phyloP scores from a whole-genome alignment of 1,140 invertebrate species.

The Drosophila littoralis region DNA sequence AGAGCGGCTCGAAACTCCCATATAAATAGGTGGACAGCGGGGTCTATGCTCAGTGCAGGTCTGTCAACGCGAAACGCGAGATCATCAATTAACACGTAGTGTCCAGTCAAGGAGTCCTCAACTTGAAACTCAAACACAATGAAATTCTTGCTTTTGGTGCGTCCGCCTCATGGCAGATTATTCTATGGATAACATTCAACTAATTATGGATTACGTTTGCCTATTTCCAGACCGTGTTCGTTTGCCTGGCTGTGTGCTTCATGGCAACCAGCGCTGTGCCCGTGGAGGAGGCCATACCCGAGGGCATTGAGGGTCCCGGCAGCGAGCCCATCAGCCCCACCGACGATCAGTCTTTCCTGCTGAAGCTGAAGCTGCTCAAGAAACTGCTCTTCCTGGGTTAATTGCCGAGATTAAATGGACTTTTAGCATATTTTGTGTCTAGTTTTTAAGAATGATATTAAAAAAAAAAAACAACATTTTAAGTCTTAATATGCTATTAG shows the following conservation, averaged over 20 bases:
- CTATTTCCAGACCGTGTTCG: constrained; percentile 63
- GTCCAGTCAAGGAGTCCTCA: constrained; percentile 1
- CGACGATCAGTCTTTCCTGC: constrained; percentile 73
- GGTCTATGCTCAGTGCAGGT: constrained; percentile 66
- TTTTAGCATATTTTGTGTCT: constrained; percentile 53
- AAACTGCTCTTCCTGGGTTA: constrained; percentile 78
- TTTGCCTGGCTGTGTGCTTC: constrained; percentile 71
- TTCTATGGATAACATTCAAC: constrained; percentile 18
- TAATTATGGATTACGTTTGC: constrained; percentile 31
- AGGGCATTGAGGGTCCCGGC: constrained; percentile 73
- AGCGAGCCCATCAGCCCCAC: constrained; percentile 62
- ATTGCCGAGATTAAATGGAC: constrained; percentile 12
- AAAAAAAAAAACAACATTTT: not conserved
- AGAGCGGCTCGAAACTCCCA: constrained; percentile 24
- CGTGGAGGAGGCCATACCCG: constrained; percentile 75
- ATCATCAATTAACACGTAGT: constrained; percentile 57
- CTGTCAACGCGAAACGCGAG: constrained; percentile 56
- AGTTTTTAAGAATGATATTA: constrained; percentile 24
- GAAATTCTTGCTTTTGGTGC: constrained; percentile 79
- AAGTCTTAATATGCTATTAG: too few species aligned
- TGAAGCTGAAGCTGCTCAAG: constrained; percentile 76
- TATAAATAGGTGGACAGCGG: constrained; percentile 69
- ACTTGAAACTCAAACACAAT: constrained; percentile 48
- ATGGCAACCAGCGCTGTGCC: constrained; percentile 65
- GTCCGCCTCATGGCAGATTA: constrained; percentile 22